phyloP scores from a whole-genome alignment of 35 echinoderm and acorn worm species.

The Anneissia japonica region DNA sequence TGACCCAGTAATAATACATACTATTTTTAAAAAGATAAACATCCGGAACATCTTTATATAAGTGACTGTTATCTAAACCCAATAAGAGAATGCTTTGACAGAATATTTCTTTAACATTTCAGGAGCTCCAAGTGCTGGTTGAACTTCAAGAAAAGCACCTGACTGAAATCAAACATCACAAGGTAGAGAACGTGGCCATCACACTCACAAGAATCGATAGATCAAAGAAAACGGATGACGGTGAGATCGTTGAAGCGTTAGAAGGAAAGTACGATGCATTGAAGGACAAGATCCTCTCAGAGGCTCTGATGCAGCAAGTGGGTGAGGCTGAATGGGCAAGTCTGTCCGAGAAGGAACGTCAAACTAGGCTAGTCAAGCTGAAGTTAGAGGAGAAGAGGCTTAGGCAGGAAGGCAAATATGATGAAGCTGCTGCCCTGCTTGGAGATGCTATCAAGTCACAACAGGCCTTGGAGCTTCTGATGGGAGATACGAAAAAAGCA shows the following conservation, averaged over 20 bases:
- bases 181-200: constrained; percentile 66
- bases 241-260: constrained; percentile 81
- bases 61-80: too few relatives aligned
- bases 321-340: constrained; percentile 83
- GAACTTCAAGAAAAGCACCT: constrained; percentile 71
- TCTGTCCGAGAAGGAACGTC: constrained; percentile 81
- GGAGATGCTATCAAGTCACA: constrained; percentile 74
- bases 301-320: constrained; percentile 94
- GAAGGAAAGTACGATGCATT: constrained; percentile 92
- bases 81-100: too few relatives aligned
- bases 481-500: constrained; percentile 71
- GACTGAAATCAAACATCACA: constrained; percentile 53
- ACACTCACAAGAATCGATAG: constrained; percentile 58
- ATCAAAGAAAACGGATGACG: constrained; percentile 61
- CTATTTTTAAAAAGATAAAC: too few relatives aligned
- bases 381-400: constrained; percentile 66
- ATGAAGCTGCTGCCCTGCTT: constrained; percentile 71
- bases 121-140: constrained; percentile 69
- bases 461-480: constrained; percentile 65
- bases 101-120: background rate
- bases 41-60: too few relatives aligned
- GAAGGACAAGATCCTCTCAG: constrained; percentile 87
- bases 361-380: constrained; percentile 67
- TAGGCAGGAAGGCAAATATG: constrained; percentile 71
- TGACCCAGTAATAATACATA: too few relatives aligned